These are phyloP conservation scores for Colinus virginianus DNA, from an alignment of 2,113 vertebrate genomes.

Conservation along the genomic window DNA sequence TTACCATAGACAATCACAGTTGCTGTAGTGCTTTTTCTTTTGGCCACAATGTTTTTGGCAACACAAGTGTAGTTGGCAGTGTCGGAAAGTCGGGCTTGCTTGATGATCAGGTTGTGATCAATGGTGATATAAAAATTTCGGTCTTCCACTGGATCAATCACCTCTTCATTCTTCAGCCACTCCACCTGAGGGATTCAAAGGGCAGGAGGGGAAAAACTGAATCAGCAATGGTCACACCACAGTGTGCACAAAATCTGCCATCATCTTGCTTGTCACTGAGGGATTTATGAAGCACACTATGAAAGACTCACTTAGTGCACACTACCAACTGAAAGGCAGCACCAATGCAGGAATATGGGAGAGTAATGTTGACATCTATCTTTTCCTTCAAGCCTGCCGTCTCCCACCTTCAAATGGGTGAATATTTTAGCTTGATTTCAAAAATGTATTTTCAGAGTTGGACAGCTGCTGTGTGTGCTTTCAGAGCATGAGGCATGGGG, in stretches of 20 bases:
- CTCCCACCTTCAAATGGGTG: background rate
- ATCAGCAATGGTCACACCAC: background rate
- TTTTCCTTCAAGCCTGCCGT: background rate
- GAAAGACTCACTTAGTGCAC: background rate
- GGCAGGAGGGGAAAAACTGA: constrained; percentile 4
- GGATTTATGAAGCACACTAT: fast-evolving
- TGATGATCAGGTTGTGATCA: constrained; percentile 97
- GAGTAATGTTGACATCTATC: background rate
- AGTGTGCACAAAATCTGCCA: background rate
- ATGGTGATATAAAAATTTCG: constrained; percentile 96
- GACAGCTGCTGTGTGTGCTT: background rate
- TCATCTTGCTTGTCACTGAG: background rate
- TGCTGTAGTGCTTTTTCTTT: constrained; percentile 91
- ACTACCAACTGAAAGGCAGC: background rate
- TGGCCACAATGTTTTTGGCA: constrained; percentile 95
- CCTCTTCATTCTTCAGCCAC: constrained; percentile 94
- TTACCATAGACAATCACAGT: constrained; percentile 95
- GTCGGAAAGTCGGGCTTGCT: constrained; percentile 94
- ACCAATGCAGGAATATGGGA: background rate
- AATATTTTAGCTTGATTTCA: background rate
- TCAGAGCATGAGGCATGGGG: background rate
- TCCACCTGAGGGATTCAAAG: constrained; percentile 84
- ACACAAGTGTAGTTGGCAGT: constrained; percentile 96
- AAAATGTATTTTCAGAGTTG: background rate
- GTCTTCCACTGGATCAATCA: constrained; percentile 93